Evolutionary conservation across 2,113 vertebrate genomes (phyloP).

Genomic region (Candoia aspera): DNA sequence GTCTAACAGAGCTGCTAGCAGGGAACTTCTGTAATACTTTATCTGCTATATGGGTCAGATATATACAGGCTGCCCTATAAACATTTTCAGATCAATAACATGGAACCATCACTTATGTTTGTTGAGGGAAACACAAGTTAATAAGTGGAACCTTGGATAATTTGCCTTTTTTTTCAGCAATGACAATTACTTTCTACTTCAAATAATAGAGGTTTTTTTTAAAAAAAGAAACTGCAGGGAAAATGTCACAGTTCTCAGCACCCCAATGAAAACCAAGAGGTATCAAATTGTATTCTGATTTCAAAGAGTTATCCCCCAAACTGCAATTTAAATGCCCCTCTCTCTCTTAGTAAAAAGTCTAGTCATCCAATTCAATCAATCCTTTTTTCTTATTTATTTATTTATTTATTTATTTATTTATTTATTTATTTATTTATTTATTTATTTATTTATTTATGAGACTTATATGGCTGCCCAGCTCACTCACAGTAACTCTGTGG

Average conservation of each 20-base stretch:
- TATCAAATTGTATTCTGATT: constrained; percentile 61
- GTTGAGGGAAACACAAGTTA: not conserved
- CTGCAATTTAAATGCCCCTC: constrained; percentile 58
- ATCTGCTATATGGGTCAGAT: not conserved
- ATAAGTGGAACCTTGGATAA: not conserved
- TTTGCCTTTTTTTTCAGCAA: not conserved
- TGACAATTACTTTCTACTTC: constrained; percentile 1
- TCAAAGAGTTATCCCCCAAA: constrained; percentile 52
- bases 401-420: too few species aligned
- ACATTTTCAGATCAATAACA: not conserved
- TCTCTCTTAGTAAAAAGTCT: constrained; percentile 64
- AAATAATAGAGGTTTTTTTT: constrained; percentile 19
- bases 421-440: too few species aligned
- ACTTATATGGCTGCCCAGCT: too few species aligned
- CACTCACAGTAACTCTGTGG: not conserved
- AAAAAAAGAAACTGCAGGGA: constrained; percentile 20
- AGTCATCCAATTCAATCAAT: constrained; percentile 60
- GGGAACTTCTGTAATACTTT: not conserved
- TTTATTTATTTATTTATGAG: too few species aligned
- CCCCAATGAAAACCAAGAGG: constrained; percentile 46
- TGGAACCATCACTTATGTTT: not conserved
- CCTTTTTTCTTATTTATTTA: constrained; percentile 39
- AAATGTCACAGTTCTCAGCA: constrained; percentile 35
- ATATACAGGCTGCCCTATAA: not conserved
- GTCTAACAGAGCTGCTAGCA: not conserved